Base-by-base conservation (phyloP, 2,888 invertebrate species). In the Biston betularia region DNA sequence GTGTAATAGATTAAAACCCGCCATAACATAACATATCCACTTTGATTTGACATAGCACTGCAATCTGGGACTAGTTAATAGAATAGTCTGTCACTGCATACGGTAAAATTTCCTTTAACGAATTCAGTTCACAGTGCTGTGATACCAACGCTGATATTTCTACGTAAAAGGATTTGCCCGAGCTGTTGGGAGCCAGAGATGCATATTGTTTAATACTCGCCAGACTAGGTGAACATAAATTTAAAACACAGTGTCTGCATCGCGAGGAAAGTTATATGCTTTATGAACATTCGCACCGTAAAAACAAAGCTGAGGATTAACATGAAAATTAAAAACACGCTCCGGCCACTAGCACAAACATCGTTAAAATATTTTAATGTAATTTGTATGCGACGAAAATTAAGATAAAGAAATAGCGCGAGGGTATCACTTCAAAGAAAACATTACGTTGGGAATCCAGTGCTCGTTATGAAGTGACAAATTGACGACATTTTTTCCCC, bases 381-480 rank as follows among this genome's bases (percentile, higher is more conserved):
- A 70, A 68, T 73, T 73, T 73, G 63, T 73, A 70, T 71, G 67
- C 70, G 56, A 61, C 63, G 68, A 65, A 71, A 72, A 74, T 73
- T 71, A 68, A 65, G 66, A 73, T 68, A 72, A 76, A 79, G 75
- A 77, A 77, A 75, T 70, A 77, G 70, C 63, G 68, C 59, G 49
- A 64, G 71, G 65, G 70, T 73, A 74, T 69, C 65, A 67, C 65
- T 75, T 78, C 74, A 77, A 77, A 79, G 74, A 78, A 84, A 80
- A 83, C 77, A 75, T 77, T 77, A 77, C 77, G 73, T 72, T 74
- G 77, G 78, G 78, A 82, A 83, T 83, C 81, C 83, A 79, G 81
- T 80, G 82, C 83, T 87, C 86, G 87, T 89, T 90, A 87, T 86
- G 84, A 83, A 81, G 85, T 90, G 89, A 92, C 89, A 92, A 91